Evolutionary conservation across 2,797 vertebrate species (phyloP).

Genomic region (Delichon dasypus): DNA sequence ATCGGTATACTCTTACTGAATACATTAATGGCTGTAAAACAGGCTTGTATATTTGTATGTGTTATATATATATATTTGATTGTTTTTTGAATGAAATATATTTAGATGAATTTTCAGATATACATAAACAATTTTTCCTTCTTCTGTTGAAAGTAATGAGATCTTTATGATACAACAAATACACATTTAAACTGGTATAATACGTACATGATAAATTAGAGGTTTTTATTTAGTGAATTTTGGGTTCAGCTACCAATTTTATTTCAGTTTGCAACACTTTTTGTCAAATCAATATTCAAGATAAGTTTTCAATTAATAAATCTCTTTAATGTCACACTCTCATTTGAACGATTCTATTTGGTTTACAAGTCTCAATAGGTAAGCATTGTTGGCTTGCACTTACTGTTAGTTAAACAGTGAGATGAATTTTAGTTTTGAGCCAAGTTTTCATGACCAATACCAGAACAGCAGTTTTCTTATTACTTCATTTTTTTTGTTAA

Average conservation of each 20-base stretch:
- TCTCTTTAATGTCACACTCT: neutral
- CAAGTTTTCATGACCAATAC: neutral
- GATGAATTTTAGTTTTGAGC: neutral
- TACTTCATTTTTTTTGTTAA: neutral
- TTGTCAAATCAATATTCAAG: neutral
- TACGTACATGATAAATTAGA: neutral
- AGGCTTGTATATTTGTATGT: neutral
- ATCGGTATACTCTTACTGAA: neutral
- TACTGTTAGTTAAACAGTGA: neutral
- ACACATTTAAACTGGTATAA: neutral
- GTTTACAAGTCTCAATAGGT: neutral
- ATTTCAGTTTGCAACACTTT: neutral
- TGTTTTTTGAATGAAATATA: neutral
- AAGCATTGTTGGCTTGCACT: neutral
- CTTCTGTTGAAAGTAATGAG: neutral
- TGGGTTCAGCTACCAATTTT: neutral
- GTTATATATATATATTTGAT: too few relatives aligned
- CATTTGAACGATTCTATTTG: neutral
- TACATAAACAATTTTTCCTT: neutral
- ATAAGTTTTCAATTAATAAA: neutral
- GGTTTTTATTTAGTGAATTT: neutral
- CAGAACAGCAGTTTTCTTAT: neutral
- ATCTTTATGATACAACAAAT: neutral
- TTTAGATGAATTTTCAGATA: neutral
- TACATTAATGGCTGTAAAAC: neutral